Base-by-base conservation (phyloP, 2,888 invertebrate genomes). In the Nemotelus nigrinus region DNA sequence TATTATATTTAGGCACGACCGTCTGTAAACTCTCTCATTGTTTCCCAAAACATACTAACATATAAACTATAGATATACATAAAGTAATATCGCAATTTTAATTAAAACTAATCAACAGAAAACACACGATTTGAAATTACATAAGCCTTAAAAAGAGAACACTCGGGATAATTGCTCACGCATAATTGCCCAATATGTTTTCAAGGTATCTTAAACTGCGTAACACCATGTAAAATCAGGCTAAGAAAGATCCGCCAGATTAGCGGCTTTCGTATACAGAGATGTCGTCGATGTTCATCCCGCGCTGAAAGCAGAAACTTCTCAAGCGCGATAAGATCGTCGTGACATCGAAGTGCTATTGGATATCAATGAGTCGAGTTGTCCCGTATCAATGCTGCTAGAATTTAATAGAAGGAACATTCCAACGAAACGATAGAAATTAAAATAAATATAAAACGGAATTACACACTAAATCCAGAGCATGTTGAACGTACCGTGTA, bases 141-240 rank as follows among this genome's bases (percentile, higher is more conserved):
- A 25, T 25, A 25, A 25, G 25, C 25, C 25, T 25, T 25, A 25
- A 25, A 25, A 25, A 25, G 25, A 25, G 25, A 25, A 25, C 25
- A 25, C 25, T 25, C 25, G 25, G 25, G 43, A 70, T 70, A 70
- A 70, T 70, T 70, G 70, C 70, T 70, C 70, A 70, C 70, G 70
- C 70, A 70, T 70, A 70, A 70, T 70, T 70, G 70, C 70, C 70
- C 53, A 70, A 70, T 70, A 70, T 70, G 70, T 70, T 70, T 70
- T n/a, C 10, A 55, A 43, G 39, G 55, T 55, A 70, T 70, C 70
- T 53, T 43, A 41, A 55, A 25, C 70, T 70, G 47, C 5, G 43
- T 70, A 70, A 70, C 70, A 70, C 70, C 70, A 70, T 70, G 70
- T 70, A 53, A 70, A 70, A 70, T 70, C 70, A 70, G 47, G 43